A percentile compares a stretch with the other conserved stretches of the same genome.
phyloP scores from a whole-genome alignment of 2,113 vertebrate species.

The Cichladusa arquata region DNA sequence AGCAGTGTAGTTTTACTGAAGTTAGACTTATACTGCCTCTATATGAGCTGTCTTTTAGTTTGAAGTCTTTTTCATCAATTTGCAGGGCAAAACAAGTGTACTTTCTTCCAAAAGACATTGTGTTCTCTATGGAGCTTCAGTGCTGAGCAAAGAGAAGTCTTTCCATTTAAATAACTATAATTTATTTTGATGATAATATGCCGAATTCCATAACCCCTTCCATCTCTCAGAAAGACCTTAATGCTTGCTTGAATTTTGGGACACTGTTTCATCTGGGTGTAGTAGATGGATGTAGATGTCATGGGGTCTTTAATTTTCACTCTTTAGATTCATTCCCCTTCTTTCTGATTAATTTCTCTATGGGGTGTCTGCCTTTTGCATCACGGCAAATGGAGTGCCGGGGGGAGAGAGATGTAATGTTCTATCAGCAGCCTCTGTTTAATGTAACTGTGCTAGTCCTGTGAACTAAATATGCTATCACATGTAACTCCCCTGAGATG shows the following conservation, averaged over 20 bases:
- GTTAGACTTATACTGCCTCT: background rate
- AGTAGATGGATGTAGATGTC: constrained; percentile 52
- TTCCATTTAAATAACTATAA: constrained; percentile 3
- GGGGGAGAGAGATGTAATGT: constrained; percentile 39
- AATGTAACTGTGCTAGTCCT: constrained; percentile 43
- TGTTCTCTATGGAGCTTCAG: background rate
- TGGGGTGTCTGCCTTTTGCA: constrained; percentile 61
- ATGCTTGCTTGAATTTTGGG: constrained; percentile 44
- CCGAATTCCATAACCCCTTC: constrained; percentile 15
- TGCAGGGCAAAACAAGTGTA: background rate
- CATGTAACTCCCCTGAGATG: constrained; percentile 37
- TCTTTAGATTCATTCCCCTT: constrained; percentile 45
- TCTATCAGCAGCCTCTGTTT: constrained; percentile 59
- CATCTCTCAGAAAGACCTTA: constrained; percentile 8
- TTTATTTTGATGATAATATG: constrained; percentile 7
- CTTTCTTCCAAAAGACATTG: background rate
- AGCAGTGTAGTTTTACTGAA: background rate
- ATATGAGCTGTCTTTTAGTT: background rate
- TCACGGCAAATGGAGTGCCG: constrained; percentile 13
- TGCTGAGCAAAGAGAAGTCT: background rate
- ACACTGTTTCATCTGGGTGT: background rate
- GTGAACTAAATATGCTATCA: constrained; percentile 61
- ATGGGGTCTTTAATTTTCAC: constrained; percentile 67
- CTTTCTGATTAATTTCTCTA: constrained; percentile 67
- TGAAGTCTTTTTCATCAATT: background rate